Conservation (phyloP, 64 coral and sea anemone genomes). For the Stylophora pistillata region DNA sequence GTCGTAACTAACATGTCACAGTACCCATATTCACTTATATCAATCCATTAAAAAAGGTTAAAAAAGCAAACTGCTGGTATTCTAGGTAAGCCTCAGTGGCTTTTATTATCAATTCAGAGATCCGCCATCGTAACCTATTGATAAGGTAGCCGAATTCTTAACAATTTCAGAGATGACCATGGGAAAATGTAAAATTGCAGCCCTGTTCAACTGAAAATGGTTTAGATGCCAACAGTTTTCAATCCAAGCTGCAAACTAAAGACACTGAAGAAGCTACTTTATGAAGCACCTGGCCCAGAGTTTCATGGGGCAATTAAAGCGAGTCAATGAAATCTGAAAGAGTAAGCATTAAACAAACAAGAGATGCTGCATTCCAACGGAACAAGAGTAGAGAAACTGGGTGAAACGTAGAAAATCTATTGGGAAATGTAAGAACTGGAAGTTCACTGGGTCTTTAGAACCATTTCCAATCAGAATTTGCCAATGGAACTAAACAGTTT, state of each 20-base stretch:
- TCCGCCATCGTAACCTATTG: too few species aligned
- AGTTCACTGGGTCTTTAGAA: conserved; percentile 50
- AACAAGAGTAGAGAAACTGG: conserved; percentile 15
- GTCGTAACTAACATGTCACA: too few species aligned
- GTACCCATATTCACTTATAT: too few species aligned
- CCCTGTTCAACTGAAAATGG: conserved; percentile 20
- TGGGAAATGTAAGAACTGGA: conserved; percentile 30
- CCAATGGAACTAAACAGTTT: conserved; percentile 57
- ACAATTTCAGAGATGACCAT: conserved; percentile 1
- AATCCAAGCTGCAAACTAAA: conserved; percentile 15
- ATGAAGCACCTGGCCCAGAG: conserved; percentile 56
- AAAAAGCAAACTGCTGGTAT: too few species aligned
- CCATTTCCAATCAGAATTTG: conserved; percentile 37
- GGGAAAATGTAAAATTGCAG: conserved; percentile 8
- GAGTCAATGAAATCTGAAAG: conserved; percentile 72
- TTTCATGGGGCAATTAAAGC: conserved; percentile 48
- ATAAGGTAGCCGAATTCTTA: too few species aligned
- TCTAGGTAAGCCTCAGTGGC: too few species aligned
- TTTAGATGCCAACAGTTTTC: conserved; percentile 12
- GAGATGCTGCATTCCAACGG: conserved; percentile 63
- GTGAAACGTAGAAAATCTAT: conserved; percentile 50
- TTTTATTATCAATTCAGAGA: too few species aligned
- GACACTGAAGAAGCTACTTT: conserved; percentile 50
- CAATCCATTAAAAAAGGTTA: too few species aligned
- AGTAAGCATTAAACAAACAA: conserved; percentile 48